Conservation (phyloP, 2,888 invertebrate species). For the Cyclophora albipunctata region DNA sequence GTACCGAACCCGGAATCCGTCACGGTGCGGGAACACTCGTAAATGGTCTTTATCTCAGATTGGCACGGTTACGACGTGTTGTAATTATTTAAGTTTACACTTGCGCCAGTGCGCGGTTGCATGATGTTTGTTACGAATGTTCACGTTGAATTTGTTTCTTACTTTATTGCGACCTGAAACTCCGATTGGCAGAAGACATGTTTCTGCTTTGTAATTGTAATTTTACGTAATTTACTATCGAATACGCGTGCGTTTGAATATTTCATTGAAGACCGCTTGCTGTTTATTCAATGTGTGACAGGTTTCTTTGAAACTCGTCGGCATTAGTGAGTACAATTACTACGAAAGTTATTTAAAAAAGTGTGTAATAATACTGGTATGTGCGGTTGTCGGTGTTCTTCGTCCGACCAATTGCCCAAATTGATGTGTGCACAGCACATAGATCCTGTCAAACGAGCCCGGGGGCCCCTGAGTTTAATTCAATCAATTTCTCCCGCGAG, state of each 20-base stretch:
- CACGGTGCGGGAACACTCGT: constrained; percentile 29
- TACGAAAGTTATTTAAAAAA: too few species aligned
- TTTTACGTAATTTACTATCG: constrained; percentile 14
- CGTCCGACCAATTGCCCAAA: constrained; percentile 57
- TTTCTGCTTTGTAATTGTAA: constrained; percentile 11
- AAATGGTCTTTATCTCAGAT: constrained; percentile 22
- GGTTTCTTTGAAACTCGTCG: too few species aligned
- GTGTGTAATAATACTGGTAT: too few species aligned
- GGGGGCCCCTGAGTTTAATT: constrained; percentile 60
- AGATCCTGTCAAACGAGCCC: constrained; percentile 47
- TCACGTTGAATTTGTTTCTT: constrained; percentile 19
- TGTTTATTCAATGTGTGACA: too few species aligned
- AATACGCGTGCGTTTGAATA: constrained; percentile 10
- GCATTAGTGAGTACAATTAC: too few species aligned
- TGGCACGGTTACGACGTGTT: constrained; percentile 9
- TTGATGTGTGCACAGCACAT: constrained; percentile 66
- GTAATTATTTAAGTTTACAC: constrained; percentile 23
- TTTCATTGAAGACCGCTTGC: background rate
- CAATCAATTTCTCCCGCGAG: constrained; percentile 45
- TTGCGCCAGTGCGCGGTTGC: constrained; percentile 15
- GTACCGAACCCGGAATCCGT: constrained; percentile 45
- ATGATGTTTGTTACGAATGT: constrained; percentile 19
- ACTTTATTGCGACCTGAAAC: constrained; percentile 33
- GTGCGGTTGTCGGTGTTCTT: too few species aligned
- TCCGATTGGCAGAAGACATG: constrained; percentile 26